Percentiles rank a stretch among this genome's conserved stretches.
These are phyloP conservation scores for Cirrhinus molitorella DNA, from an alignment of 2,797 vertebrate genomes.

Conservation along the genomic window DNA sequence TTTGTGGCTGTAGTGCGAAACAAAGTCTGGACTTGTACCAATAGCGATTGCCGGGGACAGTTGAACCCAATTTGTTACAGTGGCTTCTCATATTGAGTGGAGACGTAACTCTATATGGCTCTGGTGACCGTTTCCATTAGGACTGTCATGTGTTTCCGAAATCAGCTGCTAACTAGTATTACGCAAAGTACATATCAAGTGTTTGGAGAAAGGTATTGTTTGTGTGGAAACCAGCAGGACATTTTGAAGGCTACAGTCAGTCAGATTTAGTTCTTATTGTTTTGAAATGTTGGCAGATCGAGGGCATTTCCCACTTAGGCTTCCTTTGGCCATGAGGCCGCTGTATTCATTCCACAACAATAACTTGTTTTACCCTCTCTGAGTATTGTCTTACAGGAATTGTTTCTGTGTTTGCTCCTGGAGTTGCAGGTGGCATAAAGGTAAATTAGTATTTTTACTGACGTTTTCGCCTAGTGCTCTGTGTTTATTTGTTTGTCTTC, in stretches of 20 bases:
- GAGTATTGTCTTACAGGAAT: constrained; percentile 29
- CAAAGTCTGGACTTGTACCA: constrained; percentile 37
- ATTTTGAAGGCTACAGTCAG: constrained; percentile 21
- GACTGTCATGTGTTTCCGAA: not conserved
- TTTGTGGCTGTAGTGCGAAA: constrained; percentile 12
- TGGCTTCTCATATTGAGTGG: constrained; percentile 16
- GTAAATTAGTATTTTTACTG: not conserved
- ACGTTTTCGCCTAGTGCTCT: not conserved
- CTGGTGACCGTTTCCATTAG: not conserved
- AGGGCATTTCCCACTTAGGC: constrained; percentile 48
- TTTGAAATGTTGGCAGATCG: constrained; percentile 47
- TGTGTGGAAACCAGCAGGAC: constrained; percentile 30
- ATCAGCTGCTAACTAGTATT: not conserved
- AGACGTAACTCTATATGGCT: constrained; percentile 18
- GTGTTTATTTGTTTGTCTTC: not conserved
- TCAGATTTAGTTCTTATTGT: constrained; percentile 47
- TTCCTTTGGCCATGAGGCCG: constrained; percentile 24
- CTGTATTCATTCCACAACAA: constrained; percentile 45
- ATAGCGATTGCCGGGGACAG: constrained; percentile 13
- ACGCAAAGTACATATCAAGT: not conserved
- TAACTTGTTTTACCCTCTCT: constrained; percentile 22
- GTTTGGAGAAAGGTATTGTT: constrained; percentile 31
- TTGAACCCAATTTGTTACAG: constrained; percentile 22
- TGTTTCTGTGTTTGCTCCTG: constrained; percentile 7
- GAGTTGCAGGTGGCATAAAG: not conserved